A percentile compares a stretch with the other conserved stretches of the same genome.
phyloP scores from a whole-genome alignment of 2,797 vertebrate species.

The Semaprochilodus insignis region DNA sequence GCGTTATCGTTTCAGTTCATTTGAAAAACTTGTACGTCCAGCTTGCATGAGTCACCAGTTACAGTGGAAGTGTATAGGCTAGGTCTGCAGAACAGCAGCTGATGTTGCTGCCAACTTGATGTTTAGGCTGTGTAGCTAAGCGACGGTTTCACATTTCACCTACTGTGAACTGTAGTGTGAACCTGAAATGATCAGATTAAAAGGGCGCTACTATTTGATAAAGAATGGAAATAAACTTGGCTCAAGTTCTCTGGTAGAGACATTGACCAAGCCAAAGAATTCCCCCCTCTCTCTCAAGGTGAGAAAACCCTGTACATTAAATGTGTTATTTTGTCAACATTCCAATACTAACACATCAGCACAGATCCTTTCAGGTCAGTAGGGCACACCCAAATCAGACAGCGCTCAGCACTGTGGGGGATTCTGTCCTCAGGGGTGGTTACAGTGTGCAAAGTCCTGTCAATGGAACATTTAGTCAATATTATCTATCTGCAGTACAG shows the following conservation, averaged over 20 bases:
- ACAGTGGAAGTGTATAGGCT: background rate
- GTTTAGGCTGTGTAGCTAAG: background rate
- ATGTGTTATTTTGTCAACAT: background rate
- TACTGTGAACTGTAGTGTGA: background rate
- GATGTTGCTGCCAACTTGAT: background rate
- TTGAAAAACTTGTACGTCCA: background rate
- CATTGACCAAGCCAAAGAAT: background rate
- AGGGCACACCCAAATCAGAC: slow-evolving; percentile 5
- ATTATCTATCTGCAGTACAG: background rate
- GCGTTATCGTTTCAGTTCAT: background rate
- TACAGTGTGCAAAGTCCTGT: background rate
- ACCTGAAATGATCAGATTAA: background rate
- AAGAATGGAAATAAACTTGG: background rate
- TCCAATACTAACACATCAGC: background rate
- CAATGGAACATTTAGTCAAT: slow-evolving; percentile 7
- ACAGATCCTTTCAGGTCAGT: background rate
- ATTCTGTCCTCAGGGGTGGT: background rate
- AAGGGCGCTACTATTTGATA: background rate
- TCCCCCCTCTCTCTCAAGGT: background rate
- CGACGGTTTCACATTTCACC: background rate
- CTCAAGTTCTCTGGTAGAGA: background rate
- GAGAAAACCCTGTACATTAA: background rate
- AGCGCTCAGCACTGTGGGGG: background rate
- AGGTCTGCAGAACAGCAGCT: background rate
- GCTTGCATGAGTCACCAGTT: too few species aligned